Evolutionary conservation across 2,113 vertebrate genomes (phyloP), one percentile per base, ranked within the genome.

Genomic region (Notothenia coriiceps): DNA sequence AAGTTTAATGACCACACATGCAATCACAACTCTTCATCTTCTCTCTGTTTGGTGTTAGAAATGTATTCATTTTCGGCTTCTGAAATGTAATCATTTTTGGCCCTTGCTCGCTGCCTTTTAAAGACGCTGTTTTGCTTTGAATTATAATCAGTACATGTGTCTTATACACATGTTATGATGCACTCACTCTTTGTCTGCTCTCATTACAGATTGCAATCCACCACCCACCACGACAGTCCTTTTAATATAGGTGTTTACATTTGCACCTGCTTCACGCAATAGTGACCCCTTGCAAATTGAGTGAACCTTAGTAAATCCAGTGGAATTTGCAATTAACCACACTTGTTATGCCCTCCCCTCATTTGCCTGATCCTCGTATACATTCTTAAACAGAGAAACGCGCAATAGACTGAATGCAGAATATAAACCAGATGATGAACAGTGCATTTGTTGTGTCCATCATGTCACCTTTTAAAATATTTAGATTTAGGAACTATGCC

Each of bases 281-380:
- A 83, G 67, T 85, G 77, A 88, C 79, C 86, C 29, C 74, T 65
- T 83, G 46, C 67, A 76, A 80, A 85, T 83, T 57, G 49, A 85
- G 40, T 70, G 63, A 76, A 79, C 76, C 84, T 68, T 74, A 47
- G 43, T 73, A 83, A 86, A 84, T 82, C 68, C 68, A 56, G 18
- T 57, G 77, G 77, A 84, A 84, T 82, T 86, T 83, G 51, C 75
- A 88, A 84, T 80, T 81, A 86, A 68, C 57, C 85, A 87, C 77
- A 74, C 79, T 87, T 78, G 70, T 85, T 69, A 76, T 52, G 15
- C 22, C 50, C 33, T 2, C 18, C 7, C 47, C 12, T 18, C 50
- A 75, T 70, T 71, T 77, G 13, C 5, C 5, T 59, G 29, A 70
- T 51, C 25, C 15, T 46, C 12, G 35, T 13, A 54, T n/a, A 54